Conservation (phyloP, 2,797 vertebrate species). For the Spinus olivaceus region DNA sequence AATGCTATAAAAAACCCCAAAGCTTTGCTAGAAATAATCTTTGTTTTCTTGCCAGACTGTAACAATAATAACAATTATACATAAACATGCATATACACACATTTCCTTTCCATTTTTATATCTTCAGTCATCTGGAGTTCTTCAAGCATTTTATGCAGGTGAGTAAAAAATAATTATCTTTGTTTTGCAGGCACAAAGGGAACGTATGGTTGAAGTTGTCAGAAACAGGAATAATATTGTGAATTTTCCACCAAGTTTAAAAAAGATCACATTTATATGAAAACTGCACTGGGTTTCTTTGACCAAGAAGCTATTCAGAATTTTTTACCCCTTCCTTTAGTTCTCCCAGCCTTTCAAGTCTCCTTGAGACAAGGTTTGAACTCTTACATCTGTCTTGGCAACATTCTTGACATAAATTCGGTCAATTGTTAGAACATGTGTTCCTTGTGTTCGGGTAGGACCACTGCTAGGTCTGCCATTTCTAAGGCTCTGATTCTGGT, state of each 20-base stretch:
- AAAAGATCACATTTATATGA: not conserved
- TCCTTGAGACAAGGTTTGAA: not conserved
- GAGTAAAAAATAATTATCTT: slow-evolving; percentile 49
- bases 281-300: not conserved
- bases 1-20: not conserved
- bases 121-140: slow-evolving; percentile 40
- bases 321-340: not conserved
- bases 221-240: not conserved
- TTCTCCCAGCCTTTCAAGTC: not conserved
- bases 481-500: not conserved
- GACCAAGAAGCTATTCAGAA: not conserved
- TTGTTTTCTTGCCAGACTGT: slow-evolving; percentile 32
- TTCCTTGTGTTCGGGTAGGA: not conserved
- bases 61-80: slow-evolving; percentile 40
- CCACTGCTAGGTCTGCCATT: not conserved
- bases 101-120: slow-evolving; percentile 44
- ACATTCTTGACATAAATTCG: not conserved
- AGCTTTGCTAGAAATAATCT: slow-evolving; percentile 22
- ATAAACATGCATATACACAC: not conserved
- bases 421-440: not conserved
- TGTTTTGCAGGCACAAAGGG: not conserved
- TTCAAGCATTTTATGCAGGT: slow-evolving; percentile 51
- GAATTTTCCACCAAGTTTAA: not conserved
- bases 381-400: not conserved
- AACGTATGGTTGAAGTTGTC: not conserved